phyloP scores from a whole-genome alignment of 2,888 invertebrate genomes.

The Aporophyla nigra region DNA sequence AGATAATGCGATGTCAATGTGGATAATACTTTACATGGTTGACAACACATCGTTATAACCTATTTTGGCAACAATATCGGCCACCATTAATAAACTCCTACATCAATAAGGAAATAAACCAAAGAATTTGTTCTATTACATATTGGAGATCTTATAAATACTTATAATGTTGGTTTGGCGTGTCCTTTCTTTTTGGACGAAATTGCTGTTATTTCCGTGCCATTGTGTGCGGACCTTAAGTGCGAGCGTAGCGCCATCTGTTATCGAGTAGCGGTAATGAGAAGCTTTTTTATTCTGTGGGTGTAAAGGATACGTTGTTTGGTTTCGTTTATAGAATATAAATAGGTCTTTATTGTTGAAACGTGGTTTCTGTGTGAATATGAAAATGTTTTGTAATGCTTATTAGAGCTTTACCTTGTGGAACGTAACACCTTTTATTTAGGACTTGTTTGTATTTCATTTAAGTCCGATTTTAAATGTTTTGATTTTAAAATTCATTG shows the following conservation, averaged over 20 bases:
- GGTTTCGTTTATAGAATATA: slow-evolving; percentile 61
- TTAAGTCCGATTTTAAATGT: neutral
- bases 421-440: neutral
- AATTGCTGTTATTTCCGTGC: slow-evolving; percentile 23
- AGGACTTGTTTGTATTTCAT: slow-evolving; percentile 33
- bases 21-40: slow-evolving; percentile 46
- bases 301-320: slow-evolving; percentile 47
- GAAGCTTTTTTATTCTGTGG: slow-evolving; percentile 38
- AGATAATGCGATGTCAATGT: slow-evolving; percentile 55
- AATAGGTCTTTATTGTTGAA: slow-evolving; percentile 49
- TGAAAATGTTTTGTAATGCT: slow-evolving; percentile 34
- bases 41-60: slow-evolving; percentile 36
- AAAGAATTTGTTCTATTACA: slow-evolving; percentile 43
- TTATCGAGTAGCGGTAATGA: slow-evolving; percentile 76
- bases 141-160: slow-evolving; percentile 62
- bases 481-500: neutral
- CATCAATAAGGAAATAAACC: slow-evolving; percentile 40
- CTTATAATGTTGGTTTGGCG: slow-evolving; percentile 55
- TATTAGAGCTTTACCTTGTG: slow-evolving; percentile 30
- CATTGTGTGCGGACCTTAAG: slow-evolving; percentile 27
- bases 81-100: slow-evolving; percentile 51
- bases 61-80: slow-evolving; percentile 38
- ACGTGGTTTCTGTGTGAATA: slow-evolving; percentile 48
- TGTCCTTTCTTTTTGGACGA: slow-evolving; percentile 46
- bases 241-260: slow-evolving; percentile 79